These are phyloP conservation scores for Bovichtus diacanthus DNA, from an alignment of 2,797 vertebrate genomes.

Conservation along the genomic window DNA sequence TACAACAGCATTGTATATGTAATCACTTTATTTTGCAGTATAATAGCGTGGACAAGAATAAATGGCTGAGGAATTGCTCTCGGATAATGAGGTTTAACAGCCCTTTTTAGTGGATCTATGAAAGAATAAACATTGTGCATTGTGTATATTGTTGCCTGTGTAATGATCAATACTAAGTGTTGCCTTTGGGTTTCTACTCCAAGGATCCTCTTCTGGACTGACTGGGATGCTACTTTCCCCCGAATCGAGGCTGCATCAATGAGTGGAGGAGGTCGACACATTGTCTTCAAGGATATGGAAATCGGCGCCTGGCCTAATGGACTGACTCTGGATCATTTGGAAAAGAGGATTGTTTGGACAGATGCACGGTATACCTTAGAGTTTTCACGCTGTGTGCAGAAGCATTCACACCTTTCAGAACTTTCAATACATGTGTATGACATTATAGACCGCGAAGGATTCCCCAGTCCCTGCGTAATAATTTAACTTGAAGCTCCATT, in stretches of 20 bases:
- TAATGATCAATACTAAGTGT: slow-evolving; percentile 2
- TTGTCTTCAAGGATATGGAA: slow-evolving; percentile 98
- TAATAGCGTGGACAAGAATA: slow-evolving; percentile 9
- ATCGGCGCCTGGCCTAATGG: slow-evolving; percentile 99
- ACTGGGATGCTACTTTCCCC: slow-evolving; percentile 98
- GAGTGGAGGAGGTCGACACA: slow-evolving; percentile 94
- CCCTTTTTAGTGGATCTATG: neutral
- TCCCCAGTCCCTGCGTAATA: slow-evolving; percentile 15
- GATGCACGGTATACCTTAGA: slow-evolving; percentile 91
- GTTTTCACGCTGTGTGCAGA: slow-evolving; percentile 12
- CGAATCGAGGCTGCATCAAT: slow-evolving; percentile 97
- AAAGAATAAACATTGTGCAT: neutral
- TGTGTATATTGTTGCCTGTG: neutral
- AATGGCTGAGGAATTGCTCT: slow-evolving; percentile 2
- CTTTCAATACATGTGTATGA: slow-evolving; percentile 6
- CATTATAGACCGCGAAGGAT: neutral
- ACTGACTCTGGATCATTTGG: slow-evolving; percentile 97
- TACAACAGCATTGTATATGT: slow-evolving; percentile 30
- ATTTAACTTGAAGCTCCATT: slow-evolving; percentile 8
- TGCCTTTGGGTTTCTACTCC: slow-evolving; percentile 39
- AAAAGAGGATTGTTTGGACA: slow-evolving; percentile 98
- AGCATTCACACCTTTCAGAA: slow-evolving; percentile 11
- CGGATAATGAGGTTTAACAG: neutral
- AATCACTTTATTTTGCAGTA: slow-evolving; percentile 17
- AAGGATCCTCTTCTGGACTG: slow-evolving; percentile 99